phyloP scores from a whole-genome alignment of 2,113 vertebrate species.

The Osmerus mordax region DNA sequence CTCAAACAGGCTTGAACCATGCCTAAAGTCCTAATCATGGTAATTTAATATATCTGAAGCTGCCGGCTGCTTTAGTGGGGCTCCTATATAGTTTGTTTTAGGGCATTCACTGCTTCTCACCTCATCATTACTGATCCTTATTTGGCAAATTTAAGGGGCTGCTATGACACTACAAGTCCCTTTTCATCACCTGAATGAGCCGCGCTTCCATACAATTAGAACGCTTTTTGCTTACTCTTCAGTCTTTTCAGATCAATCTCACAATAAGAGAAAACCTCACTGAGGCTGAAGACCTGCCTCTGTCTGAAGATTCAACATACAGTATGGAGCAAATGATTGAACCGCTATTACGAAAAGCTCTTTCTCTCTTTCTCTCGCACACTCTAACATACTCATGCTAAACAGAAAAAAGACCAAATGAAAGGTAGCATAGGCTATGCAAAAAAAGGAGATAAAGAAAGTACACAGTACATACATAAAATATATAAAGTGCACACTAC shows the following conservation, averaged over 20 bases:
- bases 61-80: slow-evolving; percentile 85
- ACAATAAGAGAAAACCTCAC: slow-evolving; percentile 67
- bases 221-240: slow-evolving; percentile 78
- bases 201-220: slow-evolving; percentile 79
- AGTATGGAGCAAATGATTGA: neutral
- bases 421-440: no score
- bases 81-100: slow-evolving; percentile 92
- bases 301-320: slow-evolving; percentile 13
- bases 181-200: slow-evolving; percentile 83
- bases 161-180: slow-evolving; percentile 77
- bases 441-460: no score
- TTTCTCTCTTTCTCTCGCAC: neutral
- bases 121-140: slow-evolving; percentile 80
- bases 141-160: slow-evolving; percentile 80
- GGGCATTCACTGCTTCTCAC: slow-evolving; percentile 83
- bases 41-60: slow-evolving; percentile 99
- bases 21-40: slow-evolving; percentile 96
- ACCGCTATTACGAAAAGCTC: neutral
- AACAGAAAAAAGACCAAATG: no score
- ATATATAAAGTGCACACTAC: no score
- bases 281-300: slow-evolving; percentile 62
- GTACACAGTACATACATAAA: no score
- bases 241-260: slow-evolving; percentile 74
- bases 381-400: neutral
- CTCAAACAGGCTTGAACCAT: slow-evolving; percentile 88